A percentile compares a stretch with the other conserved stretches of the same genome.
phyloP scores from a whole-genome alignment of 1,140 invertebrate genomes.

The Drosophila murphyi region DNA sequence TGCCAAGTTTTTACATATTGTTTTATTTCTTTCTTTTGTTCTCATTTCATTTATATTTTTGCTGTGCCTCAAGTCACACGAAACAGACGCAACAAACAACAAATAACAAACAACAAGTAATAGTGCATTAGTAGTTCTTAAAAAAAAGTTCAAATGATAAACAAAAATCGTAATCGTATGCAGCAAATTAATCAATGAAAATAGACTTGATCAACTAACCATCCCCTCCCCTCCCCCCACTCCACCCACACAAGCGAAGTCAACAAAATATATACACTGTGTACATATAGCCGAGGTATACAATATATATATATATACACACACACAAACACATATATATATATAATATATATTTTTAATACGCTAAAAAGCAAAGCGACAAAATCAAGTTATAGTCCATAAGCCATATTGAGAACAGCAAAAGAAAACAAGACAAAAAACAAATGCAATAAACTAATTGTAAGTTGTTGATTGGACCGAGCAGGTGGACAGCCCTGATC shows the following conservation, averaged over 20 bases:
- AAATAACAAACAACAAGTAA: slow-evolving; percentile 63
- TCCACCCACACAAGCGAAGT: not conserved
- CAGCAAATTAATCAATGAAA: slow-evolving; percentile 63
- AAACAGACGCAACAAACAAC: slow-evolving; percentile 48
- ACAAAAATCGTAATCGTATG: not conserved
- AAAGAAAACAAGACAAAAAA: slow-evolving; percentile 3
- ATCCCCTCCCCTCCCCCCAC: not conserved
- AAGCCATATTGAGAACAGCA: slow-evolving; percentile 14
- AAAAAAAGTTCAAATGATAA: slow-evolving; percentile 65
- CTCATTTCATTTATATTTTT: slow-evolving; percentile 31
- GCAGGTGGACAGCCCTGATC: slow-evolving; percentile 25
- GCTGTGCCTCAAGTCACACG: slow-evolving; percentile 61
- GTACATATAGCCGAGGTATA: slow-evolving; percentile 49
- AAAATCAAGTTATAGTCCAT: slow-evolving; percentile 47
- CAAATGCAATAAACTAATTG: slow-evolving; percentile 65
- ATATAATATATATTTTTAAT: slow-evolving; percentile 74
- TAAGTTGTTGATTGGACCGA: slow-evolving; percentile 38
- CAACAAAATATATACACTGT: slow-evolving; percentile 31
- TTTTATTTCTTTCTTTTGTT: slow-evolving; percentile 43
- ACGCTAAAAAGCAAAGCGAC: slow-evolving; percentile 60
- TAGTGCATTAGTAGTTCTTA: slow-evolving; percentile 78
- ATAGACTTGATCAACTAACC: slow-evolving; percentile 49
- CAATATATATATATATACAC: slow-evolving; percentile 41
- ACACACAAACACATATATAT: slow-evolving; percentile 55
- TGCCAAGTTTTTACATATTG: slow-evolving; percentile 47